Evolutionary conservation across 2,888 invertebrate genomes (phyloP).

Genomic region (Polietes domitor): DNA sequence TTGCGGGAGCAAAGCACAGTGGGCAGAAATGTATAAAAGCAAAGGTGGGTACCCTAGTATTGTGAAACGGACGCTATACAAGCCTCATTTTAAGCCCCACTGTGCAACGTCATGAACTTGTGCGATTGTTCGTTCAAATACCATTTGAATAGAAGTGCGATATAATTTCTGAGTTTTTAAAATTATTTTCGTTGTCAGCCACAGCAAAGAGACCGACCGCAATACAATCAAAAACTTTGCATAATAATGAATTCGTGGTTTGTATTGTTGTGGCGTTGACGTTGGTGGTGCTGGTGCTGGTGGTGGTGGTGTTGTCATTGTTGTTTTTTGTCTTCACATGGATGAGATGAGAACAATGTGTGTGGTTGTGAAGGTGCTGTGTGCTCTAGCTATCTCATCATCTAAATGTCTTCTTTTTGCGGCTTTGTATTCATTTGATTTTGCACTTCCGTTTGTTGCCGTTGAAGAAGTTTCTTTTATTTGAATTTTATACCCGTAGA

Average conservation of each 20-base stretch:
- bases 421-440: neutral
- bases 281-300: neutral
- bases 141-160: neutral
- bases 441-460: neutral
- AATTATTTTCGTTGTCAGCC: neutral
- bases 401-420: neutral
- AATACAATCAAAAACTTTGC: constrained; percentile 36
- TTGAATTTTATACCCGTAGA: neutral
- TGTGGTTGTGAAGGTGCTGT: neutral
- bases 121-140: neutral
- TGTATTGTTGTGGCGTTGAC: neutral
- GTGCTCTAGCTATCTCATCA: neutral
- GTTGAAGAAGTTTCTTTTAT: neutral
- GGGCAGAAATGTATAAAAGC: no score
- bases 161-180: no score
- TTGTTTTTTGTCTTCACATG: no score
- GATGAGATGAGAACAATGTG: no score
- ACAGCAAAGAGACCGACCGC: constrained; percentile 11
- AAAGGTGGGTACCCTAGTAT: no score
- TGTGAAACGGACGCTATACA: neutral
- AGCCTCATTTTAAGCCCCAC: neutral
- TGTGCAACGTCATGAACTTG: neutral
- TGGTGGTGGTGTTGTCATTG: neutral
- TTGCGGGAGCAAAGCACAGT: no score
- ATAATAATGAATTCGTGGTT: neutral